phyloP scores from a whole-genome alignment of 64 coral and sea anemone species.

The Porites lutea region DNA sequence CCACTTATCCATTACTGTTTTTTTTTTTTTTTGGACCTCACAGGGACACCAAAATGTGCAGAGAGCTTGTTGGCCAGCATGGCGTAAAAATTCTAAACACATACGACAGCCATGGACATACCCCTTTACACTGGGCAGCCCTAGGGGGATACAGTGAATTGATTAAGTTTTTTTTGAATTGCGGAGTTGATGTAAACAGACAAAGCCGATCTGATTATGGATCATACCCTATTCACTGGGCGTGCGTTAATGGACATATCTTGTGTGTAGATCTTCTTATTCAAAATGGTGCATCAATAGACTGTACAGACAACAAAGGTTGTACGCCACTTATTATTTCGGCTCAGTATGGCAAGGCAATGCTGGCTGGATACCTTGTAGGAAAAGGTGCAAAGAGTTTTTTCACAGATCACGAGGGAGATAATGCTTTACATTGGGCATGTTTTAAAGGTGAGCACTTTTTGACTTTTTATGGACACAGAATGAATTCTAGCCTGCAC shows the following conservation, averaged over 20 bases:
- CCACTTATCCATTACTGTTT: too few species aligned
- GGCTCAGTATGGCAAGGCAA: slow-evolving; percentile 92
- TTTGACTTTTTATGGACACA: too few species aligned
- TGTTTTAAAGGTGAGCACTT: slow-evolving; percentile 92
- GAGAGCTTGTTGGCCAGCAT: slow-evolving; percentile 67
- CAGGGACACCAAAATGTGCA: slow-evolving; percentile 80
- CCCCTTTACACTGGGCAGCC: slow-evolving; percentile 85
- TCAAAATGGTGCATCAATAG: slow-evolving; percentile 88
- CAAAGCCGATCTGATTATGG: slow-evolving; percentile 96
- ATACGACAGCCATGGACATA: slow-evolving; percentile 90
- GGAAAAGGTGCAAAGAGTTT: slow-evolving; percentile 94
- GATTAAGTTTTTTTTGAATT: slow-evolving; percentile 89
- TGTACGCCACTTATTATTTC: slow-evolving; percentile 96
- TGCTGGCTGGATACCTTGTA: slow-evolving; percentile 91
- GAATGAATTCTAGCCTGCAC: too few species aligned
- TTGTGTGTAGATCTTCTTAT: slow-evolving; percentile 90
- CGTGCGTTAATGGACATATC: slow-evolving; percentile 95
- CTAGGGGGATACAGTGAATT: slow-evolving; percentile 87
- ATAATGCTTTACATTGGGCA: slow-evolving; percentile 94
- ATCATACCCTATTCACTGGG: slow-evolving; percentile 94
- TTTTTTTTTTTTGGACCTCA: not conserved
- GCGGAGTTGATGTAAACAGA: slow-evolving; percentile 86
- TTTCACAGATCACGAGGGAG: slow-evolving; percentile 89
- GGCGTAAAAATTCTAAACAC: slow-evolving; percentile 85
- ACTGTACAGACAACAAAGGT: slow-evolving; percentile 88